Evolutionary conservation across 2,113 vertebrate species (phyloP).

Genomic region (Catharus bicknelli): DNA sequence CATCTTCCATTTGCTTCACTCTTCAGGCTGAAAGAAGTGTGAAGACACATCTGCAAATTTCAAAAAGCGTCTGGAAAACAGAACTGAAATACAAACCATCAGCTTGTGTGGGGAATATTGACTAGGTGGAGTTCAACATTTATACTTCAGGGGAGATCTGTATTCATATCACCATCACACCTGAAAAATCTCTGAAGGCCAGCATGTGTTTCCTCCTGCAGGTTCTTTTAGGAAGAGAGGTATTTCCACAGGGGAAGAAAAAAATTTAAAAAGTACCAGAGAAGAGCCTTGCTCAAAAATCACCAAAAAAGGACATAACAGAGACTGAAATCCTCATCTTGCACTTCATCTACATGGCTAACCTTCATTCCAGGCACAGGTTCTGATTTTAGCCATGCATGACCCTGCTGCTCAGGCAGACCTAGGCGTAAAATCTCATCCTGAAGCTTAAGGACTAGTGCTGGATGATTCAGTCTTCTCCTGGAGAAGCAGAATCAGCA

Average conservation of each 20-base stretch:
- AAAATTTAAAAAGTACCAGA: not conserved
- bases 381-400: not conserved
- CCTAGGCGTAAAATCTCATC: not conserved
- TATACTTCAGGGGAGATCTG: not conserved
- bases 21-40: not conserved
- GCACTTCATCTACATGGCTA: not conserved
- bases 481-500: not conserved
- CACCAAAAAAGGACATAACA: not conserved
- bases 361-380: not conserved
- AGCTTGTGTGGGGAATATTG: rapidly evolving
- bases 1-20: not conserved
- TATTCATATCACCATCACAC: not conserved
- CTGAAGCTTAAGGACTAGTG: not conserved
- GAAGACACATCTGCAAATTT: not conserved
- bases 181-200: not conserved
- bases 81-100: not conserved
- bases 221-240: not conserved
- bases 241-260: not conserved
- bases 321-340: not conserved
- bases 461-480: not conserved
- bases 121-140: not conserved
- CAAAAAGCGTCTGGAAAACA: not conserved
- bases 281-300: not conserved
- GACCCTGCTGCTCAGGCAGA: not conserved
- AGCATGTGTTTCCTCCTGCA: not conserved